phyloP scores from a whole-genome alignment of 1,140 invertebrate species.

The Scylla paramamosain region DNA sequence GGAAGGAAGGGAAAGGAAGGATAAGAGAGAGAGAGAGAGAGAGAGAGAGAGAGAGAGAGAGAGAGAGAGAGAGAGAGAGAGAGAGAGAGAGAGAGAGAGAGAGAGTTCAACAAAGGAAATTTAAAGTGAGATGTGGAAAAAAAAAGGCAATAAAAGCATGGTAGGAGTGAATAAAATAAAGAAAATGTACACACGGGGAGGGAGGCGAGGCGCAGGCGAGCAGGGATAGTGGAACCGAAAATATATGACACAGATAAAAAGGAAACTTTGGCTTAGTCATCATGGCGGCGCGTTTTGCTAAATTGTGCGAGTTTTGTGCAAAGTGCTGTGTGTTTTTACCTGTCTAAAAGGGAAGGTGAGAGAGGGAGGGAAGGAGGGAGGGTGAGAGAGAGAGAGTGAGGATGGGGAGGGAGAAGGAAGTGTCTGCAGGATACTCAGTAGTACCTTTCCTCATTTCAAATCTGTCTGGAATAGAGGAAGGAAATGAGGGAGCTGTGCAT shows the following conservation, averaged over 20 bases:
- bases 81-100: background rate
- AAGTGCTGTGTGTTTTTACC: constrained; percentile 12
- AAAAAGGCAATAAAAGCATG: background rate
- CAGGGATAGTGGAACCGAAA: background rate
- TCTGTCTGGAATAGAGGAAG: no score
- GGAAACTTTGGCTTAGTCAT: constrained; percentile 13
- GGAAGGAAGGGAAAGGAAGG: background rate
- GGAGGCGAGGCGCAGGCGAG: background rate
- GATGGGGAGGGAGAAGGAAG: background rate
- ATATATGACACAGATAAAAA: constrained; percentile 16
- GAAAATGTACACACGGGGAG: background rate
- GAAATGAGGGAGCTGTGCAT: no score
- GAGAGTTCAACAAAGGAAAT: no score
- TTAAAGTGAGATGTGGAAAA: background rate
- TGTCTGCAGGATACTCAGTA: background rate
- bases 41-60: background rate
- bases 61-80: background rate
- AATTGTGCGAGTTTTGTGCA: constrained; percentile 14
- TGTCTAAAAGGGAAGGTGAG: background rate
- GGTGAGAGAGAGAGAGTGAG: background rate
- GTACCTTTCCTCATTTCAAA: background rate
- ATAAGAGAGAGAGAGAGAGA: background rate
- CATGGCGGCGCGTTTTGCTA: background rate
- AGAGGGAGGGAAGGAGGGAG: background rate
- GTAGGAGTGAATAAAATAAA: background rate